These are phyloP conservation scores for Crocodylus rhombifer DNA, from an alignment of 2,797 vertebrate species.

Conservation along the genomic window DNA sequence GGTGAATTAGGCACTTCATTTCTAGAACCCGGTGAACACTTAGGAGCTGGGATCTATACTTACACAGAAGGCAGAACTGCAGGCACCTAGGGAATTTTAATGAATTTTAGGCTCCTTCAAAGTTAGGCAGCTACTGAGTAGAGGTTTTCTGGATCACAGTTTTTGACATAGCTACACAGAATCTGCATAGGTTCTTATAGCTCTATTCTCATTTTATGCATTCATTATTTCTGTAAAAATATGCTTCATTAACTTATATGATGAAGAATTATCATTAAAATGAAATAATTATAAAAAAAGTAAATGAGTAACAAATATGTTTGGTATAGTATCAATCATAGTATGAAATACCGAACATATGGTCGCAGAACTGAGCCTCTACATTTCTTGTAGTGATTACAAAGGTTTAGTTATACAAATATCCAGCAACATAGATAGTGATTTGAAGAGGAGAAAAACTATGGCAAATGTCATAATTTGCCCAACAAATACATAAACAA, in stretches of 20 bases:
- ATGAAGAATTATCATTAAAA: constrained; percentile 52
- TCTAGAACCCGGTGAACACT: no score
- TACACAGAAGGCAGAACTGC: no score
- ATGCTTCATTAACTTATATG: constrained; percentile 17
- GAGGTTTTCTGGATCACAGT: no score
- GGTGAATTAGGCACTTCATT: no score
- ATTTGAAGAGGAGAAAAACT: background rate
- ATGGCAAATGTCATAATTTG: fast-evolving
- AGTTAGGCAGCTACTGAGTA: no score
- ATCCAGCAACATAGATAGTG: background rate
- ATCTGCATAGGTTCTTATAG: no score
- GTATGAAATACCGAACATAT: background rate
- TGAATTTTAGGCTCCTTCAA: no score
- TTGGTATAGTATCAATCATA: background rate
- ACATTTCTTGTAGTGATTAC: background rate
- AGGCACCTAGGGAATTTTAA: no score
- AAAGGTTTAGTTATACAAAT: background rate
- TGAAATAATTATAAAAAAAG: constrained; percentile 52
- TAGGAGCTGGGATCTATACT: no score
- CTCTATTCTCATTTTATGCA: background rate
- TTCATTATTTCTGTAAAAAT: constrained; percentile 46
- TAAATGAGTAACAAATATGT: constrained; percentile 31
- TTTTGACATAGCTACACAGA: no score
- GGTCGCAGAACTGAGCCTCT: background rate
- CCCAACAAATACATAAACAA: background rate